Percentiles rank a stretch among this genome's conserved stretches.
Evolutionary conservation across 2,113 vertebrate genomes (phyloP).

Genomic region (Xiphophorus couchianus): DNA sequence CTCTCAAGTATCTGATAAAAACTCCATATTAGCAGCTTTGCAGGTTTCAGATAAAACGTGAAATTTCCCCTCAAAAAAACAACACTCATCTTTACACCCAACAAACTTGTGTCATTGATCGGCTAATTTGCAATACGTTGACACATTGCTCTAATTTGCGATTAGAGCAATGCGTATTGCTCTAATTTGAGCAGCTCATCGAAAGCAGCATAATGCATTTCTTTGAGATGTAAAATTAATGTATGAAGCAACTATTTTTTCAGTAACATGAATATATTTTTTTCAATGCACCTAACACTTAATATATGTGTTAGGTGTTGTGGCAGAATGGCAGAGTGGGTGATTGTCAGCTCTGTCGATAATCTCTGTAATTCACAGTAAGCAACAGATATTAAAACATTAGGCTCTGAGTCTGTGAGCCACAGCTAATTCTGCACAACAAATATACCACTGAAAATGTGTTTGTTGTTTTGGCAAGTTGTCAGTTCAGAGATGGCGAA

Average conservation of each 20-base stretch:
- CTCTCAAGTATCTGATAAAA: neutral
- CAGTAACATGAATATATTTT: slow-evolving; percentile 5
- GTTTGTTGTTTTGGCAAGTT: neutral
- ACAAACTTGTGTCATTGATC: neutral
- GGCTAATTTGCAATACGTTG: neutral
- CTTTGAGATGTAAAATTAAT: slow-evolving; percentile 1
- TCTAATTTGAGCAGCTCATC: neutral
- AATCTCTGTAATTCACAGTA: neutral
- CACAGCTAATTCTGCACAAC: neutral
- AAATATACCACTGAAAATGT: neutral
- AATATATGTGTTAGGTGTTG: neutral
- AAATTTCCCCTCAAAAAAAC: neutral
- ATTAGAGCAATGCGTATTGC: neutral
- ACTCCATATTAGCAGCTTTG: slow-evolving; percentile 34
- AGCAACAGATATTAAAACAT: neutral
- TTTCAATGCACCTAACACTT: neutral
- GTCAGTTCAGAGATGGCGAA: neutral
- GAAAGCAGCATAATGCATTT: neutral
- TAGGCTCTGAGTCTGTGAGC: neutral
- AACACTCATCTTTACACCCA: neutral
- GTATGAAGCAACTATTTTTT: slow-evolving; percentile 3
- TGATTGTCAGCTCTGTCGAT: neutral
- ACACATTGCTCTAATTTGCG: neutral
- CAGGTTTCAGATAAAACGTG: slow-evolving; percentile 1
- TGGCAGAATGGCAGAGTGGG: neutral